phyloP scores from a whole-genome alignment of 2,113 vertebrate genomes.

The Proteles cristata region DNA sequence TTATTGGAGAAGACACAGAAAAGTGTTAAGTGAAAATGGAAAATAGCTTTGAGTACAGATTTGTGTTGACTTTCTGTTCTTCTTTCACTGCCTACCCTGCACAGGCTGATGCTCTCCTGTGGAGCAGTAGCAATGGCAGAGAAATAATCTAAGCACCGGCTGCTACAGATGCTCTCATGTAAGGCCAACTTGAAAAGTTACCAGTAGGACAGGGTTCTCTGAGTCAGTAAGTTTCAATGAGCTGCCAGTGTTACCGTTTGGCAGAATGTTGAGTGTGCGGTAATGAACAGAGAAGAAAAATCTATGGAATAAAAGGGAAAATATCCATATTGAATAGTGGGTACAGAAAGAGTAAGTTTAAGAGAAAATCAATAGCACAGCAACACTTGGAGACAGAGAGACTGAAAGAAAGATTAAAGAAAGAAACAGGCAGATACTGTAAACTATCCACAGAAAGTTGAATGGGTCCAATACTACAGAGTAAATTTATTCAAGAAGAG shows the following conservation, averaged over 20 bases:
- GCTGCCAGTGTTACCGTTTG: background rate
- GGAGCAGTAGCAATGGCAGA: background rate
- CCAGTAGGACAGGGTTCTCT: background rate
- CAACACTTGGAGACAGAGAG: background rate
- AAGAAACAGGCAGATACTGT: background rate
- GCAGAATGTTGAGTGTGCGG: background rate
- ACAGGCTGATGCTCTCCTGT: background rate
- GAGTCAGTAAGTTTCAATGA: background rate
- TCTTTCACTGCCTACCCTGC: background rate
- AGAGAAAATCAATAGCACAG: background rate
- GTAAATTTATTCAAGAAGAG: background rate
- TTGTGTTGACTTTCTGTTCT: slow-evolving; percentile 16
- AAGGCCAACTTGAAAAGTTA: background rate
- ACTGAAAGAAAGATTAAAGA: background rate
- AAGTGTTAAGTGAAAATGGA: background rate
- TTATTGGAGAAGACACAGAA: background rate
- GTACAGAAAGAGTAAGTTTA: background rate
- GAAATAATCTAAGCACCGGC: background rate
- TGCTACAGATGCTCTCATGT: background rate
- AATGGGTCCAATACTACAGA: background rate
- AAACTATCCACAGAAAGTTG: background rate
- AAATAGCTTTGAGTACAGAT: background rate
- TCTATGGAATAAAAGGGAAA: background rate
- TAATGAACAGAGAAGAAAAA: background rate
- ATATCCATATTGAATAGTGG: background rate